Evolutionary conservation across 2,113 vertebrate genomes (phyloP), one percentile per base, ranked within the genome.

Genomic region (Scalopus aquaticus): DNA sequence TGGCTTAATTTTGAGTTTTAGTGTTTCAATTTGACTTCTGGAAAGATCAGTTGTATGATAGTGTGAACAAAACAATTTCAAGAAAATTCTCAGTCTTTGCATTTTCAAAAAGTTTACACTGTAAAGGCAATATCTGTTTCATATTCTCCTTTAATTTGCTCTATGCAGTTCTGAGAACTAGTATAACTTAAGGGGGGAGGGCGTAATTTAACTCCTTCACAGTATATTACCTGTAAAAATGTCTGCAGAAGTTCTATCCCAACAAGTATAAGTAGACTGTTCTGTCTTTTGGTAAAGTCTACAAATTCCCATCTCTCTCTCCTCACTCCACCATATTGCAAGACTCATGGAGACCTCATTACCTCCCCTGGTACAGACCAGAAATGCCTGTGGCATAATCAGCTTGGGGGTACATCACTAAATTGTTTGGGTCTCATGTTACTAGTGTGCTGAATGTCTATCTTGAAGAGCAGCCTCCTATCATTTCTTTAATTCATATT

Each of bases 61-160:
- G 44, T 9, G 5, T 7, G 42, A 58, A 9, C 46, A 76, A 2
- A 90, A 17, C 39, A 69, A 64, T 80, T 88, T 92, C 49, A 76
- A 77, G 12, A 22, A 90, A 90, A 93, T 72, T 83, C 46, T 84
- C 42, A 44, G 30, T 73, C 6, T 90, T 24, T 77, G 19, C 7
- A 54, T 73, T 77, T 88, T 76, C 13, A 80, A 54, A 35, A 82
- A 85, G 9, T 81, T 94, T 58, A 28, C 46, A 44, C 12, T 82
- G 87, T 77, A 87, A 62, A 76, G 56, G 8, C 5, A 51, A 26
- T 17, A 54, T 51, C 19, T 83, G 13, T 91, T 95, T 74, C 65
- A 62, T 96, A 39, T 19, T 64, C 94, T 69, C 44, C 44, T 80
- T 94, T 56, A 90, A 51, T 65, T 94, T 91, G 58, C 15, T 91